Conservation (phyloP, 2,888 invertebrate genomes). For the Saturnia pavonia region DNA sequence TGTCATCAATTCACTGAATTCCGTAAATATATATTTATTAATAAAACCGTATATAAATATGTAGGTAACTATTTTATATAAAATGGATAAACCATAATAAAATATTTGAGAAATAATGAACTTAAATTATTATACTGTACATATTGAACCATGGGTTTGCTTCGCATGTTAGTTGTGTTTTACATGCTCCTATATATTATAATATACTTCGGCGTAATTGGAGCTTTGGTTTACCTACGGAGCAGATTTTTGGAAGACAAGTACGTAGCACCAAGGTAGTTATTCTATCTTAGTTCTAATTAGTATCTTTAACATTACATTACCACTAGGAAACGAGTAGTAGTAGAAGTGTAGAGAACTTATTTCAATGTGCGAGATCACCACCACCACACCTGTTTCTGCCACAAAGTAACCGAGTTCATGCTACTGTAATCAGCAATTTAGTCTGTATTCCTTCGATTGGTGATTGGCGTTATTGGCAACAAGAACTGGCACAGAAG, state of each 20-base stretch:
- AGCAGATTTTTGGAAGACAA: constrained; percentile 47
- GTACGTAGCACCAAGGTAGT: constrained; percentile 43
- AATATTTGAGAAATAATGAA: background rate
- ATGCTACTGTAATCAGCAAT: no score
- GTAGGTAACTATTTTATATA: background rate
- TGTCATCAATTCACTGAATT: background rate
- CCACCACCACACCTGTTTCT: no score
- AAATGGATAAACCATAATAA: background rate
- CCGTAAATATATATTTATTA: background rate
- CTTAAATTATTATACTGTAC: constrained; percentile 14
- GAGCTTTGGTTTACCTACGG: constrained; percentile 60
- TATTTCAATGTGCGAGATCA: no score
- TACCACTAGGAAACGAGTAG: no score
- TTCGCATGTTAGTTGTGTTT: constrained; percentile 55
- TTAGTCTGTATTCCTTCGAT: no score
- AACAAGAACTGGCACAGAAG: background rate
- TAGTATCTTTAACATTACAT: no score
- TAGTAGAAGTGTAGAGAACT: no score
- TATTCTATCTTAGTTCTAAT: background rate
- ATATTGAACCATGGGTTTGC: constrained; percentile 51
- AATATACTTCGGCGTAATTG: constrained; percentile 62
- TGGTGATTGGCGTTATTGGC: background rate
- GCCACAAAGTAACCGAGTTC: no score
- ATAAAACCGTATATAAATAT: background rate
- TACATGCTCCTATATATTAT: constrained; percentile 62